Evolutionary conservation across 1,140 invertebrate genomes (phyloP).

Genomic region (Drosophila baimaii): DNA sequence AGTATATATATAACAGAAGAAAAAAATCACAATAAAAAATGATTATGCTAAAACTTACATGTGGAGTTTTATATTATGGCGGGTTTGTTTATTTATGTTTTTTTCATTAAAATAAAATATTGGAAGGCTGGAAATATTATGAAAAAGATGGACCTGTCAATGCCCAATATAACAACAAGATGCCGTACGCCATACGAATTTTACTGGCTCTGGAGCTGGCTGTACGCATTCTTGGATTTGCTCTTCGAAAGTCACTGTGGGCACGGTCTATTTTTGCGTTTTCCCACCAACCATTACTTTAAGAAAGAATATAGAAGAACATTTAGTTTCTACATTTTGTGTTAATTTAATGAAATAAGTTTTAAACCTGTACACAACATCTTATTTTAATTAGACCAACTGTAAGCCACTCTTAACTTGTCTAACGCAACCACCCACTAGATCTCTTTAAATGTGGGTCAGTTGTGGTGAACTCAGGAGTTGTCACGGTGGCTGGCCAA

Average conservation of each 20-base stretch:
- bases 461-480: constrained; percentile 31
- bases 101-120: background rate
- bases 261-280: too few species aligned
- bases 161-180: too few species aligned
- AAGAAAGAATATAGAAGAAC: too few species aligned
- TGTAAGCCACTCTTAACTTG: background rate
- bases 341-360: too few species aligned
- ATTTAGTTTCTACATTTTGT: too few species aligned
- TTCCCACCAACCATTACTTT: too few species aligned
- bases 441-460: constrained; percentile 48
- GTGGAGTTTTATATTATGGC: background rate
- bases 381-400: too few species aligned
- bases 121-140: background rate
- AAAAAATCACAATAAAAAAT: constrained; percentile 66
- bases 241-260: too few species aligned
- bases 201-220: too few species aligned
- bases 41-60: constrained; percentile 67
- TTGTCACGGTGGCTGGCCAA: constrained; percentile 58
- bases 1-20: constrained; percentile 46
- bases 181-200: too few species aligned
- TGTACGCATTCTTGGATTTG: too few species aligned
- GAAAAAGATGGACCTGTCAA: background rate
- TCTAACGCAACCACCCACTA: background rate
- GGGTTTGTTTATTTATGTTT: background rate
- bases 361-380: background rate